Base-by-base conservation (phyloP, 1,140 invertebrate genomes). In the Eupristina koningsbergeri region DNA sequence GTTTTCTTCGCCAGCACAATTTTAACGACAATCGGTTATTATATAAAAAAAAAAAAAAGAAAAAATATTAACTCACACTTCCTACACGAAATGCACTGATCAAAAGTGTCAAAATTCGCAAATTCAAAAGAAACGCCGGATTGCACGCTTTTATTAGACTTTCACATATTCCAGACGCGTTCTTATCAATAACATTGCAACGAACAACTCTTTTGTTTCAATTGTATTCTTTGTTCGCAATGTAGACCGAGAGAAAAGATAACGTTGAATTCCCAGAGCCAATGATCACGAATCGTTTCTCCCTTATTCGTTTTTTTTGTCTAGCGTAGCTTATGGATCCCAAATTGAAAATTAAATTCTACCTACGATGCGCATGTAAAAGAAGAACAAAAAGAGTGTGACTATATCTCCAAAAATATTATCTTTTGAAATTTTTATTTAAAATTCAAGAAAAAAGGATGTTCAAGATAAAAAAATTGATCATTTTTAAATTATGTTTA, bases 1-100 rank as follows among this genome's bases (percentile, higher is more conserved):
- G 95, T 97, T 47, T 97, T 97, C 90, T 97, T 97, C 89, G 96
- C 96, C 64, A 96, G 96, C 29, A 97, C 96, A 75, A 96, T 97
- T 86, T 93, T 97, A 87, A 97, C 96, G 53, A 97, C 96, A 50
- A 97, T 97, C 91, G 96, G 96, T 96, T 3, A 58, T 58, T 58
- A 58, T 45, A 34, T 8, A 34, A 75, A 45, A 75, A 53, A 50
- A 7, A 50, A 75, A n/a, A n/a, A n/a, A n/a, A n/a, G n/a, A n/a
- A n/a, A n/a, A n/a, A n/a, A n/a, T n/a, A n/a, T n/a, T n/a, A 36
- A 39, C 9, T 19, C 39, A 39, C 39, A 17, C 50, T 19, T 53
- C 50, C 50, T 19, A 0, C 64, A 15, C 13, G 64, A 0, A 15
- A n/a, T 22, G 36, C 67, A 3, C 13, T 22, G 36, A 26, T 41